A percentile compares a stretch with the other conserved stretches of the same genome.
Evolutionary conservation across 2,113 vertebrate genomes (phyloP).

Genomic region (Anoura caudifer): DNA sequence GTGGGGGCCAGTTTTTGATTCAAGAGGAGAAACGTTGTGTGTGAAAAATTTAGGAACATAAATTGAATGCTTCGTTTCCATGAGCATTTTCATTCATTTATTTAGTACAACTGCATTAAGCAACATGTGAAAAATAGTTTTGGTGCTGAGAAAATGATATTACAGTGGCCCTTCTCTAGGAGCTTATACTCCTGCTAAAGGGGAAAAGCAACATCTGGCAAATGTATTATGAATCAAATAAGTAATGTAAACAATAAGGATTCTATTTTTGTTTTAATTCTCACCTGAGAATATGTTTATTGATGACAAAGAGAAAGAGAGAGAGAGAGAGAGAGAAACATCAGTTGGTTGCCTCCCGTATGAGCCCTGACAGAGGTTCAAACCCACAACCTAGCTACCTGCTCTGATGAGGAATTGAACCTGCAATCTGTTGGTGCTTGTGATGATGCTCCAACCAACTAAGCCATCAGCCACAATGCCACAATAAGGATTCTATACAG

Average conservation of each 20-base stretch:
- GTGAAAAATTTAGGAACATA: neutral
- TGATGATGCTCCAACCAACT: too few species aligned
- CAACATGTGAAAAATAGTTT: neutral
- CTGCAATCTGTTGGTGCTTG: too few species aligned
- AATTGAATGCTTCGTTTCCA: conserved; percentile 10
- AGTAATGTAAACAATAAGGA: neutral
- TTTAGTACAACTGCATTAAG: conserved; percentile 28
- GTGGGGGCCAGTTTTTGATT: conserved; percentile 19
- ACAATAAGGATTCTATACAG: neutral
- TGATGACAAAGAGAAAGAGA: too few species aligned
- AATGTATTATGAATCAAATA: neutral
- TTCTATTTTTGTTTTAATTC: neutral
- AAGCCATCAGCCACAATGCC: too few species aligned
- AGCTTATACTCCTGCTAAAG: neutral
- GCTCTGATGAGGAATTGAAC: too few species aligned
- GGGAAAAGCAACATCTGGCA: neutral
- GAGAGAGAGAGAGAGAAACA: too few species aligned
- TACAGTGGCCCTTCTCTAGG: neutral
- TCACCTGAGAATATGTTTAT: too few species aligned
- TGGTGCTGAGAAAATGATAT: neutral
- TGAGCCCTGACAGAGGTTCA: too few species aligned
- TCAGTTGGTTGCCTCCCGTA: too few species aligned
- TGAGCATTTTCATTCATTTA: conserved; percentile 33
- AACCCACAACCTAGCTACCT: too few species aligned
- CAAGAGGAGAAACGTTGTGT: neutral